Base-by-base conservation (phyloP, 2,888 invertebrate genomes). In the Leistus spinibarbis region DNA sequence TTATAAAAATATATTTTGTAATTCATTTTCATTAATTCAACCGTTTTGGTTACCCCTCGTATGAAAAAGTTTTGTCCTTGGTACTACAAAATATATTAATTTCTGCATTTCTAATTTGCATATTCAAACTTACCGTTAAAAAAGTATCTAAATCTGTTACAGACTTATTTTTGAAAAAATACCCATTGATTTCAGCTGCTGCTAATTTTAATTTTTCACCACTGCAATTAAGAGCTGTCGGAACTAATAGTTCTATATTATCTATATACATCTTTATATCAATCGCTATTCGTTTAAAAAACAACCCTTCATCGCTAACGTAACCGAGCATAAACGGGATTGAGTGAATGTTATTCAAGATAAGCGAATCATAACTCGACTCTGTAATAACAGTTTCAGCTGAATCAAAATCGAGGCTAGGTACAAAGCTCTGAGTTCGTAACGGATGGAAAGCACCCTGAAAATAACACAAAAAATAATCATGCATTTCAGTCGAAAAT, bases 1-100 rank as follows among this genome's bases (percentile, higher is more conserved):
- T 64, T 64, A 72, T 72, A 72, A 57, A 72, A 72, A 19, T 72
- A 66, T 40, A 72, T n/a, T 27, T 72, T 54, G 2, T 72, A 24
- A 57, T 72, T 22, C 1, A 17, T 56, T 56, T 57, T 65, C 56
- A 72, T 54, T 10, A 72, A 16, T 57, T 72, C 72, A 9, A 57
- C 23, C 4, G 57, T 20, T 66, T 72, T 72, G 40, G 65, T 23
- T 66, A 72, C 66, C 7, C 72, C 65, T 57, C 66, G 24, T 2
- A 66, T 27, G 20, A 72, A 66, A 9, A 62, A 16, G 13, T 72
- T 57, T 17, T 72, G 64, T 16, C 64, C 54, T 24, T 64, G 19
- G 13, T 53, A 71, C 71, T 71, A 24, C n/a, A 24, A 71, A 71
- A 54, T 54, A 3, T 54, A 54, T 13, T 17, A 54, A 17, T 53